phyloP scores from a whole-genome alignment of 2,113 vertebrate genomes.

The Neolamprologus longior region DNA sequence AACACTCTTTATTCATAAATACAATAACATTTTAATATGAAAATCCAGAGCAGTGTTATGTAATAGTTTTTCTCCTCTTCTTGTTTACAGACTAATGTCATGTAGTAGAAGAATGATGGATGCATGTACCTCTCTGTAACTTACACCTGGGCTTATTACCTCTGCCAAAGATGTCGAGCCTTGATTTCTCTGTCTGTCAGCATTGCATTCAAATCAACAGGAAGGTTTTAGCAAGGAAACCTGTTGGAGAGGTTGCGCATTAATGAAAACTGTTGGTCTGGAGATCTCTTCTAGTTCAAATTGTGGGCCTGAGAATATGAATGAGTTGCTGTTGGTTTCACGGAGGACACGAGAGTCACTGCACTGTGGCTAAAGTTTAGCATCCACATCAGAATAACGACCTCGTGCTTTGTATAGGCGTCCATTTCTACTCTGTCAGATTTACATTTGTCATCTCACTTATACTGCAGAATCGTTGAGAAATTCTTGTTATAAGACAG shows the following conservation, averaged over 20 bases:
- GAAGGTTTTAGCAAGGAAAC: background rate
- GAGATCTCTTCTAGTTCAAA: background rate
- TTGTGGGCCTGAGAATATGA: constrained; percentile 7
- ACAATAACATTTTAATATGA: background rate
- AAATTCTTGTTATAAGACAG: background rate
- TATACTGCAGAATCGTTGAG: background rate
- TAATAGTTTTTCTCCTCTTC: background rate
- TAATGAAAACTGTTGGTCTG: background rate
- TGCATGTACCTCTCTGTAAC: background rate
- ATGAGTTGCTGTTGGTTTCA: constrained; percentile 6
- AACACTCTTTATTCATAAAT: background rate
- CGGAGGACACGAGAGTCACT: background rate
- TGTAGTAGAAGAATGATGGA: background rate
- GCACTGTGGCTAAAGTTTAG: background rate
- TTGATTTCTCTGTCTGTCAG: background rate
- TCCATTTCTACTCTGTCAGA: background rate
- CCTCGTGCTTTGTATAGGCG: background rate
- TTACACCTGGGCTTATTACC: background rate
- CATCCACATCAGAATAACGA: background rate
- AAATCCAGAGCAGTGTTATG: background rate
- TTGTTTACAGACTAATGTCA: background rate
- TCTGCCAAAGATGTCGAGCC: background rate
- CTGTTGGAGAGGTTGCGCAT: background rate
- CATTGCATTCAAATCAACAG: background rate
- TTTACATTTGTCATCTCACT: background rate